A percentile compares a stretch with the other conserved stretches of the same genome.
Conservation (phyloP, 2,888 invertebrate genomes). For the Chaetogeoica ovagalla region DNA sequence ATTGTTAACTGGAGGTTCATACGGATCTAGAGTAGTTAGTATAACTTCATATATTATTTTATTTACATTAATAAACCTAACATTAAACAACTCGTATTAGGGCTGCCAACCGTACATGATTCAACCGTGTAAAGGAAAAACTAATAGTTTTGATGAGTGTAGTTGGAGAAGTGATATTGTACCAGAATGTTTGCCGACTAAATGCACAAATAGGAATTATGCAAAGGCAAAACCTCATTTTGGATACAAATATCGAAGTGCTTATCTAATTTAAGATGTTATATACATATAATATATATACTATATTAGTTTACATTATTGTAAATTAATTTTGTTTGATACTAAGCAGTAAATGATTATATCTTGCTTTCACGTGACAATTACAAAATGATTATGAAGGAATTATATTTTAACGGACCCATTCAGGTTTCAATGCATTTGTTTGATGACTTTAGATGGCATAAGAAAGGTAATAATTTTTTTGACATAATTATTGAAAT, state of each 20-base stretch:
- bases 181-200: not conserved
- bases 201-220: not conserved
- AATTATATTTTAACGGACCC: slow-evolving; percentile 16
- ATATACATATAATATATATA: not conserved
- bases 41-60: not conserved
- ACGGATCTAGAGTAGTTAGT: not conserved
- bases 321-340: not conserved
- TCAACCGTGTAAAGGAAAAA: not conserved
- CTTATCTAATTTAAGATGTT: not conserved
- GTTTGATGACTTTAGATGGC: slow-evolving; percentile 18
- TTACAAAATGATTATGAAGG: slow-evolving; percentile 2
- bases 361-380: not conserved
- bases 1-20: not conserved
- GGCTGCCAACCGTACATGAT: slow-evolving; percentile 9
- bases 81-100: not conserved
- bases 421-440: slow-evolving; percentile 30
- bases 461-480: not conserved
- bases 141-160: not conserved
- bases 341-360: not conserved
- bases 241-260: not conserved
- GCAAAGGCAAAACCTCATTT: not conserved
- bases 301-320: not conserved
- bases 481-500: too few species aligned
- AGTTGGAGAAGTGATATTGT: not conserved
- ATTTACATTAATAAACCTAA: too few species aligned